Conservation (phyloP, 2,797 vertebrate species). For the Sebastes nivosus region DNA sequence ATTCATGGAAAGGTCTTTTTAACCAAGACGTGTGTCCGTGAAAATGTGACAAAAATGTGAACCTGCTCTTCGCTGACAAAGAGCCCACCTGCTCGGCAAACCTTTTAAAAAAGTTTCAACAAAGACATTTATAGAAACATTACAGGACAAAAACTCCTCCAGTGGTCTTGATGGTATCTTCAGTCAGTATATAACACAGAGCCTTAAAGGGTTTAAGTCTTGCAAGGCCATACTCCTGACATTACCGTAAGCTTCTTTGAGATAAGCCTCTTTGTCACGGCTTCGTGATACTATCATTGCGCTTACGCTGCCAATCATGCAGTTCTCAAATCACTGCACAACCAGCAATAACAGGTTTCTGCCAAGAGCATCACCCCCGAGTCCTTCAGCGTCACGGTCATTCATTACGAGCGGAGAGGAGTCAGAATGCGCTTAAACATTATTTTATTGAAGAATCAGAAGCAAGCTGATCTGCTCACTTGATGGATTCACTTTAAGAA, state of each 20-base stretch:
- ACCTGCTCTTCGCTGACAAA: not conserved
- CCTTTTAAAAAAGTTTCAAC: not conserved
- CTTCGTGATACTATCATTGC: constrained; percentile 60
- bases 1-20: not conserved
- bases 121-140: constrained; percentile 12
- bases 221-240: constrained; percentile 46
- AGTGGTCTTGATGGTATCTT: constrained; percentile 15
- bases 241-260: constrained; percentile 59
- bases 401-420: not conserved
- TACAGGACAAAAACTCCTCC: not conserved
- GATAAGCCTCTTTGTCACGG: constrained; percentile 68
- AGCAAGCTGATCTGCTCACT: not conserved
- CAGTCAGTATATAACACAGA: constrained; percentile 7
- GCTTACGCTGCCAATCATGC: constrained; percentile 48
- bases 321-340: constrained; percentile 16
- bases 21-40: not conserved
- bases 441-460: not conserved
- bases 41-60: not conserved
- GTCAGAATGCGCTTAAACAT: not conserved
- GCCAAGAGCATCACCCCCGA: constrained; percentile 24
- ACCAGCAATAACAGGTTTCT: constrained; percentile 22
- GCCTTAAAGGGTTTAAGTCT: constrained; percentile 23
- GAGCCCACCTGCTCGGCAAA: not conserved
- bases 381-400: not conserved
- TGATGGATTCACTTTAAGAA: not conserved